phyloP scores from a whole-genome alignment of 53 echinoderm and acorn worm species.

The Henricia sp. region DNA sequence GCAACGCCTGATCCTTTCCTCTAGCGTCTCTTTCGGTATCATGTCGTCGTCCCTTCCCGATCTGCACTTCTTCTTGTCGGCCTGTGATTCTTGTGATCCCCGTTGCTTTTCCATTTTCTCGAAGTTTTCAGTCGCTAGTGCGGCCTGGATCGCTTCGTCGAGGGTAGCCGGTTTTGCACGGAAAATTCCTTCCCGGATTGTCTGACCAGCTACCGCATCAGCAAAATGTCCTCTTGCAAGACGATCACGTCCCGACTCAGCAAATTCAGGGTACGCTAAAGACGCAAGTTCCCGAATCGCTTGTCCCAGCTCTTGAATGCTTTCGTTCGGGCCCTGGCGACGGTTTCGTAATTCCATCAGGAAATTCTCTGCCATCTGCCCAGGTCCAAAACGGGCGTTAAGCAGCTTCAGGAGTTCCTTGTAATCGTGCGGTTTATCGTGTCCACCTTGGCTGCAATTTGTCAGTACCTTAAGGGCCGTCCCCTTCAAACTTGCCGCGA shows the following conservation, averaged over 20 bases:
- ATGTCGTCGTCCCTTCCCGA: not conserved
- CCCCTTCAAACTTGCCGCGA: conserved; percentile 7
- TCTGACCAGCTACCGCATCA: conserved; percentile 7
- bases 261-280: conserved; percentile 25
- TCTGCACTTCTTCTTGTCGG: not conserved
- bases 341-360: no score
- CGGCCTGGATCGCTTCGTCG: conserved; percentile 17
- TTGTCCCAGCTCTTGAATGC: not conserved
- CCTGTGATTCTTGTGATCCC: not conserved
- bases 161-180: conserved; percentile 25
- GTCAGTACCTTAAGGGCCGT: not conserved
- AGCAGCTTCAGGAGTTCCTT: not conserved
- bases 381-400: conserved; percentile 15
- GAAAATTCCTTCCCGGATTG: no score
- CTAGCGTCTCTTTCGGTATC: not conserved
- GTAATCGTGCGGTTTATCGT: not conserved
- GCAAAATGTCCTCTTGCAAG: conserved; percentile 42
- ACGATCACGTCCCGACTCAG: not conserved
- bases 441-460: not conserved
- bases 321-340: no score
- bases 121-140: conserved; percentile 35
- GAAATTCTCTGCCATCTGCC: conserved; percentile 23
- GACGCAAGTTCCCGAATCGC: conserved; percentile 23
- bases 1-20: not conserved
- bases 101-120: not conserved